phyloP scores from a whole-genome alignment of 53 echinoderm and acorn worm species.

The Antedon mediterranea region DNA sequence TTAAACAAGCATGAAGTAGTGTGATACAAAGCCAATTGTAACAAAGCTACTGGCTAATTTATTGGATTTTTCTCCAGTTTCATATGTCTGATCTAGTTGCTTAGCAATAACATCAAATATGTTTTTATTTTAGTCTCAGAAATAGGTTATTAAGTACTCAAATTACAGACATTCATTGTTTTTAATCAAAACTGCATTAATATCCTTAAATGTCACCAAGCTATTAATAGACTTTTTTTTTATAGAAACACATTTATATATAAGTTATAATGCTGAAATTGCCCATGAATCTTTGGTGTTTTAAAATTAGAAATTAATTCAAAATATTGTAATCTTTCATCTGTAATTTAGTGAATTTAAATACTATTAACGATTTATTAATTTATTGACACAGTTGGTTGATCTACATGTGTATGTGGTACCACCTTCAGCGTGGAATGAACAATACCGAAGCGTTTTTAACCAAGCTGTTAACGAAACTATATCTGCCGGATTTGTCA shows the following conservation, averaged over 20 bases:
- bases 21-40: background rate
- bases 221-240: too few relatives aligned
- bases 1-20: background rate
- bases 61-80: background rate
- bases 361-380: background rate
- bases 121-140: background rate
- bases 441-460: conserved; percentile 57
- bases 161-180: background rate
- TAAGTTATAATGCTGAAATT: too few relatives aligned
- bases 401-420: conserved; percentile 86
- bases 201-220: too few relatives aligned
- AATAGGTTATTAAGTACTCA: background rate
- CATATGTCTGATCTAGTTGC: background rate
- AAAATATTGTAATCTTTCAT: too few relatives aligned
- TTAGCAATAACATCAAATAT: background rate
- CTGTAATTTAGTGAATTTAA: too few relatives aligned
- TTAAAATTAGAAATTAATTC: too few relatives aligned
- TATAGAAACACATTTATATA: too few relatives aligned
- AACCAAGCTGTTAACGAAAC: conserved; percentile 69
- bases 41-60: background rate
- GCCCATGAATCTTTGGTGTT: too few relatives aligned
- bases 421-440: conserved; percentile 63
- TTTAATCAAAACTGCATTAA: too few relatives aligned
- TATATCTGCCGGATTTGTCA: conserved; percentile 80
- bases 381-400: conserved; percentile 32